Evolutionary conservation across 2,888 invertebrate genomes (phyloP).

Genomic region (Prenolepis imparis): DNA sequence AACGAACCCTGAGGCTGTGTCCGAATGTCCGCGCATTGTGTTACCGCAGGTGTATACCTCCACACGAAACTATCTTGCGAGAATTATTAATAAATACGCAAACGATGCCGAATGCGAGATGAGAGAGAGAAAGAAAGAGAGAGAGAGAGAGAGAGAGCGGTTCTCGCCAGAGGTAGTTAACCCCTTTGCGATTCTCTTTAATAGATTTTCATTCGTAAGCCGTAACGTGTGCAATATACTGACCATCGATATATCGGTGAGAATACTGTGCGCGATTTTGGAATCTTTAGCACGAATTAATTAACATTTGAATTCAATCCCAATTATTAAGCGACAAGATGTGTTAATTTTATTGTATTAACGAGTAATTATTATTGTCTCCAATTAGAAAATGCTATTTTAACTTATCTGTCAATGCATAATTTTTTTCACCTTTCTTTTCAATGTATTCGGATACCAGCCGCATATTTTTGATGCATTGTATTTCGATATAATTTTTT

Average conservation of each 20-base stretch:
- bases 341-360: not conserved
- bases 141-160: not conserved
- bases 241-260: not conserved
- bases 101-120: slow-evolving; percentile 41
- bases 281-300: not conserved
- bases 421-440: no score
- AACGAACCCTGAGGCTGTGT: slow-evolving; percentile 44
- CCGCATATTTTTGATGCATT: no score
- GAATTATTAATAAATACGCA: slow-evolving; percentile 51
- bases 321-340: not conserved
- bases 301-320: not conserved
- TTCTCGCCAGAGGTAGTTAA: not conserved
- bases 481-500: no score
- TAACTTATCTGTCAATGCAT: no score
- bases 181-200: slow-evolving; percentile 16
- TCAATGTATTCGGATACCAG: no score
- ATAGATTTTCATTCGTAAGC: slow-evolving; percentile 31
- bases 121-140: no score
- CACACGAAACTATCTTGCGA: slow-evolving; percentile 41
- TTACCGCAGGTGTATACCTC: slow-evolving; percentile 37
- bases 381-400: not conserved
- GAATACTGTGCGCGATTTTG: not conserved
- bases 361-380: no score
- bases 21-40: slow-evolving; percentile 54
- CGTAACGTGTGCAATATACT: slow-evolving; percentile 12